These are phyloP conservation scores for Drosophila sordidapex DNA, from an alignment of 2,888 invertebrate genomes.

Conservation along the genomic window DNA sequence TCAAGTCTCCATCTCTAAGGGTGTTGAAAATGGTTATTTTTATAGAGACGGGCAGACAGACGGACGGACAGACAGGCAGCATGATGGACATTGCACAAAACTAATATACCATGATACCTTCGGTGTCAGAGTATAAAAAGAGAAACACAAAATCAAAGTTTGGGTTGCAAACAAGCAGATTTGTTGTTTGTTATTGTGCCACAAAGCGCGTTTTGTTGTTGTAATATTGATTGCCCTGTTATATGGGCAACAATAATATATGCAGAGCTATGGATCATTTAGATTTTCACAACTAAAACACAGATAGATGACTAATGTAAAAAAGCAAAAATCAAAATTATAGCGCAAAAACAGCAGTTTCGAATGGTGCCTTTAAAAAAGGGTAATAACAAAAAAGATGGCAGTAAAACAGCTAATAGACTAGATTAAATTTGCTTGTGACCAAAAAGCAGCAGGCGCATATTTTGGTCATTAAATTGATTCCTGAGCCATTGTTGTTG, in stretches of 20 bases:
- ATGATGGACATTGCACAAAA: background rate
- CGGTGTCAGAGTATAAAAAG: slow-evolving; percentile 1
- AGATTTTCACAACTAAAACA: slow-evolving; percentile 24
- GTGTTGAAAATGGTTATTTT: too few species aligned
- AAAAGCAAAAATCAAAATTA: slow-evolving; percentile 18
- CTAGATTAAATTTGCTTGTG: slow-evolving; percentile 66
- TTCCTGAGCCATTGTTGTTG: slow-evolving; percentile 19
- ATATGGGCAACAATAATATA: slow-evolving; percentile 58
- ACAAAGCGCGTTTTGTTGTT: slow-evolving; percentile 54
- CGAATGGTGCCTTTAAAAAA: slow-evolving; percentile 50
- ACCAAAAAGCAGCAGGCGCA: slow-evolving; percentile 61
- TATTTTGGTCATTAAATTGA: slow-evolving; percentile 73
- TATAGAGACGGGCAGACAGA: too few species aligned
- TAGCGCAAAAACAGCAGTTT: slow-evolving; percentile 24
- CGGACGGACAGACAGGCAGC: background rate
- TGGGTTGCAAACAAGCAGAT: slow-evolving; percentile 70
- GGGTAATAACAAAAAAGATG: slow-evolving; percentile 46
- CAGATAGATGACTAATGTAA: slow-evolving; percentile 52
- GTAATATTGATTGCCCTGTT: slow-evolving; percentile 71
- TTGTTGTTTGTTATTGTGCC: slow-evolving; percentile 68
- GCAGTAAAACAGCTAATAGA: slow-evolving; percentile 75
- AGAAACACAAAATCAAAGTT: slow-evolving; percentile 53
- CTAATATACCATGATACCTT: slow-evolving; percentile 5
- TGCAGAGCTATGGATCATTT: slow-evolving; percentile 35
- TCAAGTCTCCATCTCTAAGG: too few species aligned